Evolutionary conservation across 2,888 invertebrate species (phyloP), one percentile per base, ranked within the genome.

Genomic region (Trissolcus japonicus): DNA sequence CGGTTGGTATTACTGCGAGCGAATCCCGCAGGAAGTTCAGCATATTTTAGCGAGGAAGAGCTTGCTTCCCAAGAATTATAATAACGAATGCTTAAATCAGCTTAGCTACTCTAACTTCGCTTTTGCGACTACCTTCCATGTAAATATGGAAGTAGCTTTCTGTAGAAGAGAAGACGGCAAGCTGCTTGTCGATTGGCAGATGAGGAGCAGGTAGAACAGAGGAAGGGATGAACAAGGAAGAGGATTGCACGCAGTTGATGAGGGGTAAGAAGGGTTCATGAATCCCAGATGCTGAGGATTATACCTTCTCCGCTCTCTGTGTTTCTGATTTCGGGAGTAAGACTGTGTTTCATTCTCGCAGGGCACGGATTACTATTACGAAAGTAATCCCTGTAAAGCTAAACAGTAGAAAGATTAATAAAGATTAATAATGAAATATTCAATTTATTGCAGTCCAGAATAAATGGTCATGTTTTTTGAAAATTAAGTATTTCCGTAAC

Each of bases 51-150:
- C 68, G 79, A 80, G 82, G 79, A 81, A 82, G 80, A 82, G 76
- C 75, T 74, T 81, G 81, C 84, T 86, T 83, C 79, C 85, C 84
- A 84, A 86, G 87, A 87, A 87, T 88, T 87, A 87, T 88, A 88
- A 88, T 87, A 88, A 87, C 87, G 87, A 87, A 87, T 87, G 87
- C 86, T 86, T 83, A 87, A 88, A 87, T 88, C 88, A 87, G 88
- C 87, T 88, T 87, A 87, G 85, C 85, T 83, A 81, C 83, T 80
- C 85, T 82, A 87, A 88, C 87, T 87, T 87, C 81, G 84, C 86
- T 87, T 84, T 86, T 83, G 86, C 85, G 84, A 85, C 84, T 83
- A 83, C 83, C 83, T 81, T 82, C 81, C 85, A 82, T 86, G 87
- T 88, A 87, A 87, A 88, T 87, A 87, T 87, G 86, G 83, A 87